These are phyloP conservation scores for Orchesella flavescens DNA, from an alignment of 2,888 invertebrate species.

Conservation along the genomic window DNA sequence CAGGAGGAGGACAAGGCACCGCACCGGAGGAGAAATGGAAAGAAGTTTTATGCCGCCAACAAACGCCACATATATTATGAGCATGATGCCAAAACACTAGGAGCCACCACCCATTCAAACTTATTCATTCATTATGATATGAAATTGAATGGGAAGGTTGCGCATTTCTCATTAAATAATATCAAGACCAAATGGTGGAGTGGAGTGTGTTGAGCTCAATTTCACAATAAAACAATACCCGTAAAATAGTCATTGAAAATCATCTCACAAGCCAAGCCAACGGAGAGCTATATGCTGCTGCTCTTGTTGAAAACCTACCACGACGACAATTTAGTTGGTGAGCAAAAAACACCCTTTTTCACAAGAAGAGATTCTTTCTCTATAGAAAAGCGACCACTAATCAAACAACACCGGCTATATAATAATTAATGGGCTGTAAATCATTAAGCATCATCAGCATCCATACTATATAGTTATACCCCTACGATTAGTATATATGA, in stretches of 20 bases:
- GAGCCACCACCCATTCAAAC: conserved; percentile 44
- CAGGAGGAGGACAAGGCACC: too few relatives aligned
- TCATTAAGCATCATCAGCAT: conserved; percentile 59
- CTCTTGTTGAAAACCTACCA: conserved; percentile 39
- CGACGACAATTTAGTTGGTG: conserved; percentile 34
- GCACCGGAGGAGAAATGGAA: too few relatives aligned
- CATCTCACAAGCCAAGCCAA: too few relatives aligned
- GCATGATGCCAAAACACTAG: background rate
- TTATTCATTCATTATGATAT: background rate
- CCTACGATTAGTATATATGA: too few relatives aligned
- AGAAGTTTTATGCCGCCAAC: too few relatives aligned
- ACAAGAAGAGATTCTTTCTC: background rate
- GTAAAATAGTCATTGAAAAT: conserved; percentile 34
- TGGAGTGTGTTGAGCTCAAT: too few relatives aligned
- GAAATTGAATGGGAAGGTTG: background rate
- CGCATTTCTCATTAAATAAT: background rate
- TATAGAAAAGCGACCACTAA: conserved; percentile 14
- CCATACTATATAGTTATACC: too few relatives aligned
- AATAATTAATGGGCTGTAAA: conserved; percentile 61
- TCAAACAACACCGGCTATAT: conserved; percentile 32
- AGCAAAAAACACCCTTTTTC: conserved; percentile 7
- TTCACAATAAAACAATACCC: conserved; percentile 21
- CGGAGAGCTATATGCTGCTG: background rate
- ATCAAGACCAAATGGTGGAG: too few relatives aligned
- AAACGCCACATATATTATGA: too few relatives aligned